These are phyloP conservation scores for Dallia pectoralis DNA, from an alignment of 2,797 vertebrate genomes.

Conservation along the genomic window DNA sequence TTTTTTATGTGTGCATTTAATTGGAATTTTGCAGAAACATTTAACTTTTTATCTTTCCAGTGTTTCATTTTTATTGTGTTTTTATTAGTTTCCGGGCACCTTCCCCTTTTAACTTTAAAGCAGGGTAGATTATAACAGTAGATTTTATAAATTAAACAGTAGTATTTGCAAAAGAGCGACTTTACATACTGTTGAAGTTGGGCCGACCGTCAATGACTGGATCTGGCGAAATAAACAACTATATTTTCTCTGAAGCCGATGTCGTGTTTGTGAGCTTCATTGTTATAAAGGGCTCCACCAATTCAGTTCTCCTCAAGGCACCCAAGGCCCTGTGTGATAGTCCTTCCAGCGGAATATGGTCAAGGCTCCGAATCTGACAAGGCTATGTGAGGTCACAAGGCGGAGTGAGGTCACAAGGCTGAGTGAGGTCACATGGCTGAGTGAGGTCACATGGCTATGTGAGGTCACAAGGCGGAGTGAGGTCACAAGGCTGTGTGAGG, in stretches of 20 bases:
- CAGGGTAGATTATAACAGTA: no score
- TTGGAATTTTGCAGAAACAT: no score
- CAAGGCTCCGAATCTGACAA: background rate
- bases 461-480: no score
- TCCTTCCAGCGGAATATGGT: background rate
- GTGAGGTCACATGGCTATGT: conserved; percentile 6
- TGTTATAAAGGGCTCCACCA: background rate
- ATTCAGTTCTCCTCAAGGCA: background rate
- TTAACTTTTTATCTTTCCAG: no score
- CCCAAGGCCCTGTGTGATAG: background rate
- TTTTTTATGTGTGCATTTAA: background rate
- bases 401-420: no score
- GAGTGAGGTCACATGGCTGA: no score
- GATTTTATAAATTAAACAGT: no score
- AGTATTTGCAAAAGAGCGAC: background rate
- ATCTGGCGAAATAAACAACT: background rate
- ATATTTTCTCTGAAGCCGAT: background rate
- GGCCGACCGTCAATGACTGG: background rate
- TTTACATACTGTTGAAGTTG: background rate
- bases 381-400: no score
- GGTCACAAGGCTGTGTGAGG: conserved; percentile 2
- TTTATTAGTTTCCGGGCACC: no score
- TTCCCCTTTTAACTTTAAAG: no score
- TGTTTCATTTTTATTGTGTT: no score
- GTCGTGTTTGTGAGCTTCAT: background rate